Evolutionary conservation across 37 sponge, comb jelly and placozoan species (phyloP), one percentile per base, ranked within the genome.

Genomic region (Petrosia ficiformis): DNA sequence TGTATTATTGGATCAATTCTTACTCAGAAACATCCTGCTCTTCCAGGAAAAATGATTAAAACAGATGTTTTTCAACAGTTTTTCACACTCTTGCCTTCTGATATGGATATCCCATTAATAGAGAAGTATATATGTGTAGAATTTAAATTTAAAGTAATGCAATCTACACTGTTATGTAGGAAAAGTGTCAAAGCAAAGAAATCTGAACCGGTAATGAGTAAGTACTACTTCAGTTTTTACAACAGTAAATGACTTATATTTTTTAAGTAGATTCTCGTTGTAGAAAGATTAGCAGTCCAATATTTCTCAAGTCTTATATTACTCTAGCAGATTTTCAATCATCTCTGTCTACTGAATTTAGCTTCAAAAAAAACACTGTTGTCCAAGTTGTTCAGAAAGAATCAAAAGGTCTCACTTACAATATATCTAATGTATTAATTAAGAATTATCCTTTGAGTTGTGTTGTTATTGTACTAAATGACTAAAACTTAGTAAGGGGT

Each of bases 21-120:
- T 14, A 48, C 54, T 19, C 14, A 48, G 54, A 74, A 71, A 42
- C 42, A 79, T 2, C 86, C 86, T 22, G 75, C 43, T 14, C 73
- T 85, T 3, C 86, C 86, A 22, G 74, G 73, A 16, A 40, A 59
- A 11, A 54, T 85, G 19, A 80, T 85, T 31, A 85, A 85, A 73
- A 68, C 74, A 34, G 74, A 73, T 0, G n/a, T 78, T 0, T 41
- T 85, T 39, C 57, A 26, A 24, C 31, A 72, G n/a, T 79, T 85
- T 54, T 85, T 85, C 68, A 43, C 66, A 21, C 59, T 85, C 42
- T 57, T 39, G 37, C 11, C 74, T 32, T 67, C 59, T 14, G 86
- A 83, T 38, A 57, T 83, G n/a, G n/a, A n/a, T n/a, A 36, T 24
- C n/a, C 60, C 26, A n/a, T 59, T 70, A 30, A 48, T 19, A 34